phyloP scores from a whole-genome alignment of 2,113 vertebrate species.

The Lepus europaeus region DNA sequence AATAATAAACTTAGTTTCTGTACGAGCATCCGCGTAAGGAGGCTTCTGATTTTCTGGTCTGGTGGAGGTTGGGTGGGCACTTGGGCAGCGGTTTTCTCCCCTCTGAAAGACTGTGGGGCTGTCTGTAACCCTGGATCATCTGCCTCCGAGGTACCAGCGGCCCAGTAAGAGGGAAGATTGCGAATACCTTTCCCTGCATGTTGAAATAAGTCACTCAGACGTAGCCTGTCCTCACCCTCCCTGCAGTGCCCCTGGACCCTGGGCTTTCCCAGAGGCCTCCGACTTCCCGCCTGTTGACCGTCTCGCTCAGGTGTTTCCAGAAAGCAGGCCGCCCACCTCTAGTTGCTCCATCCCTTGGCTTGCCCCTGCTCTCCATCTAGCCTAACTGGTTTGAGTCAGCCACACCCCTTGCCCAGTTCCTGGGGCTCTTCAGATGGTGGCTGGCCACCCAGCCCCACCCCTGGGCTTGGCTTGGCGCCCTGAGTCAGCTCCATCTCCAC shows the following conservation, averaged over 20 bases:
- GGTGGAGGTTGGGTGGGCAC: conserved; percentile 80
- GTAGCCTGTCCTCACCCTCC: not conserved
- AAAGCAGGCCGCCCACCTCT: conserved; percentile 53
- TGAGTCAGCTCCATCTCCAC: conserved; percentile 78
- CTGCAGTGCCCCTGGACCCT: not conserved
- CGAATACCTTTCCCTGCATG: not conserved
- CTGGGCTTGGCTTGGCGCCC: conserved; percentile 74
- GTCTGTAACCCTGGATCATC: conserved; percentile 41
- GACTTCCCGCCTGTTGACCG: not conserved
- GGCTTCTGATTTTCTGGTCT: conserved; percentile 85
- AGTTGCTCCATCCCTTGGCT: conserved; percentile 54
- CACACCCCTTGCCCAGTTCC: conserved; percentile 71
- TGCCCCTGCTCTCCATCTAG: conserved; percentile 64
- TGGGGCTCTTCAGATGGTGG: conserved; percentile 67
- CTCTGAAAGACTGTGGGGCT: not conserved
- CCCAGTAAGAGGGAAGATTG: conserved; percentile 20
- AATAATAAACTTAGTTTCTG: conserved; percentile 87
- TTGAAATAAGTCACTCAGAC: not conserved
- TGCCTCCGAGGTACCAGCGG: conserved; percentile 55
- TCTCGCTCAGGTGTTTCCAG: conserved; percentile 53
- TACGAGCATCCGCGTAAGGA: conserved; percentile 85
- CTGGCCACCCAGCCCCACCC: conserved; percentile 68
- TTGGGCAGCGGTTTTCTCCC: conserved; percentile 62
- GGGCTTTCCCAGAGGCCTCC: not conserved
- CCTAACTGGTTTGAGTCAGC: conserved; percentile 81